A percentile compares a stretch with the other conserved stretches of the same genome.
Conservation (phyloP, 2,113 vertebrate genomes). For the Calyptommatus sinebrachiatus region DNA sequence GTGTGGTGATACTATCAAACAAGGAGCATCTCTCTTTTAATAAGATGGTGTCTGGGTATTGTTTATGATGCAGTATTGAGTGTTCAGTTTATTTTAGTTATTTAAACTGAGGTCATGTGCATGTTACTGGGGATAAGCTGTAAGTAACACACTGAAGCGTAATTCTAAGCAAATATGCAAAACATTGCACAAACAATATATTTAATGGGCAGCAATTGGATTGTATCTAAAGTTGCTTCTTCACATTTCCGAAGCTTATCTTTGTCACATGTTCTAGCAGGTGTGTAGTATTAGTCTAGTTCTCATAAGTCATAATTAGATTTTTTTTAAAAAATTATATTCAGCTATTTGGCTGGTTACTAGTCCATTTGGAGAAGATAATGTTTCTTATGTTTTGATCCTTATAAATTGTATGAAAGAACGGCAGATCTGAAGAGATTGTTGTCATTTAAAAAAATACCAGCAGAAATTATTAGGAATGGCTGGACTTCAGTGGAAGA, state of each 20-base stretch:
- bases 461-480: not conserved
- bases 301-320: slow-evolving; percentile 36
- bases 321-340: slow-evolving; percentile 42
- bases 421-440: not conserved
- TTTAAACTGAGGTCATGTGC: not conserved
- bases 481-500: too few relatives aligned
- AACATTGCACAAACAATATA: not conserved
- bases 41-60: not conserved
- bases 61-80: not conserved
- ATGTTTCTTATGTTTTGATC: not conserved
- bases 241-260: not conserved
- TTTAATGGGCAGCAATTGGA: not conserved
- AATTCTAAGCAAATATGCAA: not conserved
- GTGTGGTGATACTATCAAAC: slow-evolving; percentile 3
- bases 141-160: not conserved
- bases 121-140: not conserved
- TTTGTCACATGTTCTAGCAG: not conserved
- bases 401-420: not conserved
- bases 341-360: not conserved
- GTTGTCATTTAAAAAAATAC: slow-evolving; percentile 2
- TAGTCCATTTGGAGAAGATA: not conserved
- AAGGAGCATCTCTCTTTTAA: not conserved
- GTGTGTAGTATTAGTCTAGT: slow-evolving; percentile 30
- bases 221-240: not conserved
- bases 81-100: not conserved